These are phyloP conservation scores for Ceriagrion tenellum DNA, from an alignment of 2,888 invertebrate species.

Conservation along the genomic window DNA sequence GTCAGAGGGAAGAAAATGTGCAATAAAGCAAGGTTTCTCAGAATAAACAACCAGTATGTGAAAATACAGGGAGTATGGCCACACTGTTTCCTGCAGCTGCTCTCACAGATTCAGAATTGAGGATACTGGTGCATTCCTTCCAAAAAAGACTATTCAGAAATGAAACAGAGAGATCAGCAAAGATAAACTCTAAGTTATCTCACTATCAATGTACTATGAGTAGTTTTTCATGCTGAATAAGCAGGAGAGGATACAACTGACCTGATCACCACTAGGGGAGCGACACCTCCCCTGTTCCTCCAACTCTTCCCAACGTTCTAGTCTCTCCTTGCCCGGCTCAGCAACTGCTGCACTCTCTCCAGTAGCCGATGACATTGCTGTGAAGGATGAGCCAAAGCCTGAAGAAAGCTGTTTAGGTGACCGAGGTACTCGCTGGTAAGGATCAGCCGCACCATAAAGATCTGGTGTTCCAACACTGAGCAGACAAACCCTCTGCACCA, in stretches of 20 bases:
- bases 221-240: slow-evolving; percentile 43
- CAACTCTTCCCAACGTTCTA: slow-evolving; percentile 77
- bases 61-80: slow-evolving; percentile 62
- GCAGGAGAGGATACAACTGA: slow-evolving; percentile 77
- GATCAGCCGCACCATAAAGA: slow-evolving; percentile 93
- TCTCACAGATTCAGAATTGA: slow-evolving; percentile 66
- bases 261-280: slow-evolving; percentile 93
- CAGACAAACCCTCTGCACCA: slow-evolving; percentile 93
- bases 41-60: slow-evolving; percentile 58
- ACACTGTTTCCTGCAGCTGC: slow-evolving; percentile 64
- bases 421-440: slow-evolving; percentile 89
- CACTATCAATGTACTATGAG: slow-evolving; percentile 31
- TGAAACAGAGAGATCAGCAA: slow-evolving; percentile 61
- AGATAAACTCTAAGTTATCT: slow-evolving; percentile 60
- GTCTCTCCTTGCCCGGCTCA: slow-evolving; percentile 77
- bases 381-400: slow-evolving; percentile 19
- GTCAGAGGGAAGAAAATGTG: slow-evolving; percentile 53
- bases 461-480: slow-evolving; percentile 94
- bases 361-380: slow-evolving; percentile 71
- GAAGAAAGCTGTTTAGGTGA: slow-evolving; percentile 83
- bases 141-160: slow-evolving; percentile 56
- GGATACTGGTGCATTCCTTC: slow-evolving; percentile 67
- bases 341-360: slow-evolving; percentile 75
- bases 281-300: slow-evolving; percentile 85
- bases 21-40: slow-evolving; percentile 60